Evolutionary conservation across 2,888 invertebrate genomes (phyloP).

Genomic region (Agriopis marginaria): DNA sequence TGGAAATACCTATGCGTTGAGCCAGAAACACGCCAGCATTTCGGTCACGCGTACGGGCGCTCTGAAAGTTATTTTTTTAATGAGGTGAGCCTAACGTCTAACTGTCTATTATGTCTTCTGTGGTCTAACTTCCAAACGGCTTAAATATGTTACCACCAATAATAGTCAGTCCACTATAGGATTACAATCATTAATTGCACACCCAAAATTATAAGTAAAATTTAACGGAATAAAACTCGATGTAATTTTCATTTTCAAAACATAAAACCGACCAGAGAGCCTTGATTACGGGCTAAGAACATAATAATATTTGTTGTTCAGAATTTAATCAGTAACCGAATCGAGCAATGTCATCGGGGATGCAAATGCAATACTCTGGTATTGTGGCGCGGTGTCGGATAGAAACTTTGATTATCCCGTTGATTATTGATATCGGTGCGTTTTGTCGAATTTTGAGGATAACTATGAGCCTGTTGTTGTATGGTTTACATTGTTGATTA

Average conservation of each 20-base stretch:
- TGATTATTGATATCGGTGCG: not conserved
- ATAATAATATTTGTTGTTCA: not conserved
- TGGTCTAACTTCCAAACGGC: too few relatives aligned
- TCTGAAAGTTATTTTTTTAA: too few relatives aligned
- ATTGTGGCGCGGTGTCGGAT: conserved; percentile 13
- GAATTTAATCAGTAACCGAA: conserved; percentile 23
- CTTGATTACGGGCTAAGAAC: not conserved
- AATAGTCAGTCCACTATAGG: too few relatives aligned
- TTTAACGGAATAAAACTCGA: too few relatives aligned
- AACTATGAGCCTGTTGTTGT: not conserved
- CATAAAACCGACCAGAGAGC: not conserved
- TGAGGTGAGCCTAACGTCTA: too few relatives aligned
- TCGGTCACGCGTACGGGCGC: too few relatives aligned
- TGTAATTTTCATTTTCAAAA: not conserved
- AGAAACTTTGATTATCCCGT: conserved; percentile 10
- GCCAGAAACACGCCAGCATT: too few relatives aligned
- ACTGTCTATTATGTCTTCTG: too few relatives aligned
- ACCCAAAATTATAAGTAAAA: too few relatives aligned
- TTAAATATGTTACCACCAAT: too few relatives aligned
- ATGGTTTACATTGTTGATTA: not conserved
- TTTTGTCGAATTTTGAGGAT: conserved; percentile 7
- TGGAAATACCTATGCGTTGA: too few relatives aligned
- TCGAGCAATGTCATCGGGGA: conserved; percentile 11
- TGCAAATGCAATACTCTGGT: conserved; percentile 15
- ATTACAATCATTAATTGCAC: too few relatives aligned